These are phyloP conservation scores for Acrocephalus arundinaceus DNA, from an alignment of 2,113 vertebrate species.

Conservation along the genomic window DNA sequence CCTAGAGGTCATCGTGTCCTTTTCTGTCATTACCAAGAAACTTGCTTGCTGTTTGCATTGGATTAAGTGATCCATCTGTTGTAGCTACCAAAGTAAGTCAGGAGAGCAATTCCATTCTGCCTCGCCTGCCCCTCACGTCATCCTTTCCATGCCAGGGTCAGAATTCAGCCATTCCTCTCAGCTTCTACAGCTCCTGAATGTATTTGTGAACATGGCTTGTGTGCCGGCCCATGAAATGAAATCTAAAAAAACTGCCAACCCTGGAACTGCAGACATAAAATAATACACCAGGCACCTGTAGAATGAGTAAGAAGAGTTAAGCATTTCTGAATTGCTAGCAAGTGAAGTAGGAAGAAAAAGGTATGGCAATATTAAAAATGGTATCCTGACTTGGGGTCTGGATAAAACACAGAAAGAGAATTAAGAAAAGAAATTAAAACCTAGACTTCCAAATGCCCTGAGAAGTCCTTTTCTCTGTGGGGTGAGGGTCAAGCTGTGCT, in stretches of 20 bases:
- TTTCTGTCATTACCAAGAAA: conserved; percentile 30
- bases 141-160: not conserved
- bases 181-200: not conserved
- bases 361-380: not conserved
- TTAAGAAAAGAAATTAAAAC: not conserved
- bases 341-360: not conserved
- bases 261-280: not conserved
- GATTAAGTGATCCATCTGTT: conserved; percentile 47
- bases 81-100: conserved; percentile 7
- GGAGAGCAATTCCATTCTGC: not conserved
- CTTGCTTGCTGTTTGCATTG: conserved; percentile 1
- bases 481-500: not conserved
- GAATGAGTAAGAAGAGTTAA: not conserved
- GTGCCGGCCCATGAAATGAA: not conserved
- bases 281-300: not conserved
- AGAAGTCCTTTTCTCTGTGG: not conserved
- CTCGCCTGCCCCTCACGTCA: not conserved
- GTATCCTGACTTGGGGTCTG: not conserved
- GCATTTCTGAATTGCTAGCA: not conserved
- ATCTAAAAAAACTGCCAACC: not conserved
- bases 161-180: not conserved
- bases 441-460: not conserved
- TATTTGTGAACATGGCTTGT: not conserved
- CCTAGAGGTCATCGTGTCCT: conserved; percentile 62
- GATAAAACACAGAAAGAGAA: not conserved